Conservation (phyloP, 2,113 vertebrate genomes). For the Serilophus lunatus region DNA sequence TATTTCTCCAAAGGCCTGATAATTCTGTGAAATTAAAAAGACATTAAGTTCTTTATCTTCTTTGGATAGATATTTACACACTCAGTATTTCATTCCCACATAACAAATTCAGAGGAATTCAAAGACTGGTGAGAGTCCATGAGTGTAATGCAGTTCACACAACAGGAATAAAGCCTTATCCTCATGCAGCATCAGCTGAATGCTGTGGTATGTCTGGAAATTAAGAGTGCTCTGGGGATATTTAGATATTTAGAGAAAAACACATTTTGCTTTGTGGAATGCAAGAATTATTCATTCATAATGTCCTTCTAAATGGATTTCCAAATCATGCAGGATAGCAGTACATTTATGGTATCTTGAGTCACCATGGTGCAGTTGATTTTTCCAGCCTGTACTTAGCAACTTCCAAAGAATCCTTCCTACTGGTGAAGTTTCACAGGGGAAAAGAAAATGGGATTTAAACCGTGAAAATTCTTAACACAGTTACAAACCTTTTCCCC, state of each 20-base stretch:
- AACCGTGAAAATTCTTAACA: background rate
- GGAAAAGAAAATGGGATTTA: background rate
- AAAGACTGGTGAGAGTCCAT: background rate
- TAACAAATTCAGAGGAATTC: background rate
- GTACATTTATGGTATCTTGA: background rate
- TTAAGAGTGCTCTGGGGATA: background rate
- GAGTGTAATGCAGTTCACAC: background rate
- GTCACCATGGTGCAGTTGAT: background rate
- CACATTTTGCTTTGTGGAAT: background rate
- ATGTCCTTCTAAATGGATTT: background rate
- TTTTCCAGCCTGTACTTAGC: background rate
- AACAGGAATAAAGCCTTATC: background rate
- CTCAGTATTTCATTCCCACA: background rate
- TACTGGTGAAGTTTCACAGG: background rate
- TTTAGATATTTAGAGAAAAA: background rate
- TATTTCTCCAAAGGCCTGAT: background rate
- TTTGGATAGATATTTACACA: background rate
- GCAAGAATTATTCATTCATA: background rate
- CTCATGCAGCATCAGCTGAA: background rate
- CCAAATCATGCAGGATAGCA: background rate
- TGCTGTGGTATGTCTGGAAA: background rate
- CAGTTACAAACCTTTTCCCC: background rate
- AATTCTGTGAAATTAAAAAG: background rate
- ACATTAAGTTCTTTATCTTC: background rate
- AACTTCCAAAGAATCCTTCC: background rate